Evolutionary conservation across 2,113 vertebrate genomes (phyloP).

Genomic region (Electrona antarctica): DNA sequence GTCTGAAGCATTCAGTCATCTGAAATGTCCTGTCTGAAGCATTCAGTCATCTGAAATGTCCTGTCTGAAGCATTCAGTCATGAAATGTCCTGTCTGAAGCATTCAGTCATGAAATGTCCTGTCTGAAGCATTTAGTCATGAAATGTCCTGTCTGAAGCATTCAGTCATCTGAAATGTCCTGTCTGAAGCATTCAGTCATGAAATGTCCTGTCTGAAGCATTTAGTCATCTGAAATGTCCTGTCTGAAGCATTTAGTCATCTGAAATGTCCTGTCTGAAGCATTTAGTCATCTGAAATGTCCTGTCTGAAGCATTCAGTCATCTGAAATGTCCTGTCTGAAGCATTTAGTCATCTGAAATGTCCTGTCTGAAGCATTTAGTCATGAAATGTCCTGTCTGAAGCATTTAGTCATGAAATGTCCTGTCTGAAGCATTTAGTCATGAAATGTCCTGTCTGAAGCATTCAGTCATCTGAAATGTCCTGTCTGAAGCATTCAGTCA

Average conservation of each 20-base stretch:
- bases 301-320: constrained; percentile 37
- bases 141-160: constrained; percentile 34
- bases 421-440: constrained; percentile 37
- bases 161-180: constrained; percentile 45
- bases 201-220: constrained; percentile 45
- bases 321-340: constrained; percentile 42
- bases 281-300: constrained; percentile 47
- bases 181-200: constrained; percentile 37
- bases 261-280: constrained; percentile 33
- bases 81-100: constrained; percentile 43
- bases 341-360: constrained; percentile 43
- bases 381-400: too few relatives aligned
- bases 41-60: constrained; percentile 47
- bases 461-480: constrained; percentile 44
- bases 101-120: constrained; percentile 45
- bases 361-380: constrained; percentile 22
- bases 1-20: constrained; percentile 18
- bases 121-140: constrained; percentile 20
- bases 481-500: constrained; percentile 17
- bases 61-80: constrained; percentile 37
- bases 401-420: constrained; percentile 45
- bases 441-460: constrained; percentile 43
- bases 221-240: constrained; percentile 43
- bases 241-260: constrained; percentile 20
- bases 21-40: constrained; percentile 33